Conservation (phyloP, 2,797 vertebrate genomes). For the Chelon labrosus region DNA sequence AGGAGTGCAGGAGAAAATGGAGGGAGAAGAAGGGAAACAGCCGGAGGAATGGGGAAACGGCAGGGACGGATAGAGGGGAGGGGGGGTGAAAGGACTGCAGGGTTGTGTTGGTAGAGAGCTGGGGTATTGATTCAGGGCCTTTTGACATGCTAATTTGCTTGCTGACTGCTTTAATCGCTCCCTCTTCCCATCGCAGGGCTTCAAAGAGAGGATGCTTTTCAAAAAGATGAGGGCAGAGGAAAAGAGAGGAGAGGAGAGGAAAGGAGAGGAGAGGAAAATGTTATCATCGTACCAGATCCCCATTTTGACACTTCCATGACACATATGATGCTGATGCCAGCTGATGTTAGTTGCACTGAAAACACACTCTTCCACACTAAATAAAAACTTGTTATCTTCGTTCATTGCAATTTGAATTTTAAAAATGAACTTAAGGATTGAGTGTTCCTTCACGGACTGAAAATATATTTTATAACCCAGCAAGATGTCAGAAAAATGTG, state of each 20-base stretch:
- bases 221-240: constrained; percentile 77
- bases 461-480: background rate
- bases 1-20: constrained; percentile 64
- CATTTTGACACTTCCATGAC: constrained; percentile 29
- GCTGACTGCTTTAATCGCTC: constrained; percentile 86
- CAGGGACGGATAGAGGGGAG: constrained; percentile 44
- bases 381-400: background rate
- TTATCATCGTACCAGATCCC: constrained; percentile 27
- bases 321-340: constrained; percentile 37
- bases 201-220: constrained; percentile 89
- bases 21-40: constrained; percentile 70
- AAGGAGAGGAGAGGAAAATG: constrained; percentile 25
- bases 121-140: constrained; percentile 87
- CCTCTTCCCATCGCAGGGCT: constrained; percentile 81
- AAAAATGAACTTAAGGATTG: background rate
- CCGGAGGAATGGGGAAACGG: constrained; percentile 59
- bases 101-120: constrained; percentile 77
- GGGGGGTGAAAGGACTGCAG: constrained; percentile 64
- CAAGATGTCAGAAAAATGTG: background rate
- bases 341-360: constrained; percentile 25
- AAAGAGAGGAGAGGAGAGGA: constrained; percentile 52
- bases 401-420: background rate
- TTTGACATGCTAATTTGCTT: constrained; percentile 91
- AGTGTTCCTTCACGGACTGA: background rate
- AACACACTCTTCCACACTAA: background rate